Percentiles rank a stretch among this genome's conserved stretches.
These are phyloP conservation scores for Ascidia mentula DNA, from an alignment of 23 tunicate species.

Conservation along the genomic window DNA sequence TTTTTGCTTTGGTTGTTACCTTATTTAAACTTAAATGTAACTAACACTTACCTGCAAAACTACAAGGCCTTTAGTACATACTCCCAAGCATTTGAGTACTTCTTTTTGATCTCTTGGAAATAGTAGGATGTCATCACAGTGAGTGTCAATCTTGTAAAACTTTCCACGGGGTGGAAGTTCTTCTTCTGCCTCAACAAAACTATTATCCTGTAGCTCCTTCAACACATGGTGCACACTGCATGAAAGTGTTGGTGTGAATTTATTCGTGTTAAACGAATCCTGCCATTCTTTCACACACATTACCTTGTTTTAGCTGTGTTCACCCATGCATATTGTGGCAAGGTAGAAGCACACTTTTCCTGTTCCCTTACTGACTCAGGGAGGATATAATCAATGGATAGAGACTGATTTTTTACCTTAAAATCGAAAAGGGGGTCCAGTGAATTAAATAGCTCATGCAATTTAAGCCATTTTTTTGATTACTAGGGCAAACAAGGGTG, in stretches of 20 bases:
- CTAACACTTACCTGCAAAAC: conserved; percentile 59
- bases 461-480: no score
- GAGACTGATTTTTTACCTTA: conserved; percentile 95
- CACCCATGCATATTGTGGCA: conserved; percentile 92
- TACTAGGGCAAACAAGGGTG: no score
- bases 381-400: conserved; percentile 76
- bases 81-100: conserved; percentile 48
- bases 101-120: conserved; percentile 93
- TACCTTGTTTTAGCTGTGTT: conserved; percentile 84
- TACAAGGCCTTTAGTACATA: conserved; percentile 35
- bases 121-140: conserved; percentile 80
- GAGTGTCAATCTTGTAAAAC: conserved; percentile 54
- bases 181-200: conserved; percentile 32
- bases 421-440: no score
- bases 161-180: conserved; percentile 72
- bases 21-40: background rate
- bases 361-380: conserved; percentile 76
- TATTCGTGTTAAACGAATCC: background rate
- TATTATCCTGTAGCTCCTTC: conserved; percentile 26
- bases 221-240: conserved; percentile 52
- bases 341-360: conserved; percentile 70
- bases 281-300: background rate
- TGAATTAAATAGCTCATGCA: no score
- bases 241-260: background rate
- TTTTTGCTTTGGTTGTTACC: background rate